Evolutionary conservation across 2,888 invertebrate genomes (phyloP).

Genomic region (Cacoxenus indagator): DNA sequence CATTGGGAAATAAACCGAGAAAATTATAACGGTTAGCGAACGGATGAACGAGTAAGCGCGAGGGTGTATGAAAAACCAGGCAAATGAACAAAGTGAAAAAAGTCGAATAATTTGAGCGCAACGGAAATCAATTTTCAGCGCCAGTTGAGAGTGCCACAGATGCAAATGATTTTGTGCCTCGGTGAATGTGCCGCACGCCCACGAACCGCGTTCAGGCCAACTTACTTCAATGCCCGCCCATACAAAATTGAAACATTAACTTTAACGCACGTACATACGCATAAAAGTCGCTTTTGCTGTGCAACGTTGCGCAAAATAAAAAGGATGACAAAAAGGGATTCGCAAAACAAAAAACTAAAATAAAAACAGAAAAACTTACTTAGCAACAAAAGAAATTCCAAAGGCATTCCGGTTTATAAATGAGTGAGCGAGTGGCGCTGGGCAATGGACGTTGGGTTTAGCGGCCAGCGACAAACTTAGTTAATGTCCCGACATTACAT

Average conservation of each 20-base stretch:
- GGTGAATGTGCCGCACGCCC: neutral
- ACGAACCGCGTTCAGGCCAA: neutral
- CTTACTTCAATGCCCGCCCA: neutral
- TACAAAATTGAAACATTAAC: constrained; percentile 38
- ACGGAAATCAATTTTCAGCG: constrained; percentile 37
- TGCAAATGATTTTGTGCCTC: constrained; percentile 29
- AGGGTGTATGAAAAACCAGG: neutral
- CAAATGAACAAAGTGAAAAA: constrained; percentile 5
- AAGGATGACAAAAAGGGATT: neutral
- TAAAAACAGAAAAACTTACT: neutral
- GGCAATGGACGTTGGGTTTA: neutral
- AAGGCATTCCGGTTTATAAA: neutral
- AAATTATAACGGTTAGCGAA: neutral
- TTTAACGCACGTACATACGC: constrained; percentile 40
- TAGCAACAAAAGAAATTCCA: neutral
- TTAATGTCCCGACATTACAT: constrained; percentile 25
- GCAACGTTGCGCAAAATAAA: constrained; percentile 19
- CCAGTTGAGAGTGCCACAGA: constrained; percentile 25
- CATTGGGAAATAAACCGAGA: neutral
- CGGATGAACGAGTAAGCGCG: neutral
- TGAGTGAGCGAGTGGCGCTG: neutral
- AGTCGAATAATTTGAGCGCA: constrained; percentile 29
- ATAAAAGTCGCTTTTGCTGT: constrained; percentile 28
- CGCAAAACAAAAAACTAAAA: neutral
- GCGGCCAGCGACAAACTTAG: constrained; percentile 20